Evolutionary conservation across 2,888 invertebrate species (phyloP).

Genomic region (Caenorhabditis sinica): DNA sequence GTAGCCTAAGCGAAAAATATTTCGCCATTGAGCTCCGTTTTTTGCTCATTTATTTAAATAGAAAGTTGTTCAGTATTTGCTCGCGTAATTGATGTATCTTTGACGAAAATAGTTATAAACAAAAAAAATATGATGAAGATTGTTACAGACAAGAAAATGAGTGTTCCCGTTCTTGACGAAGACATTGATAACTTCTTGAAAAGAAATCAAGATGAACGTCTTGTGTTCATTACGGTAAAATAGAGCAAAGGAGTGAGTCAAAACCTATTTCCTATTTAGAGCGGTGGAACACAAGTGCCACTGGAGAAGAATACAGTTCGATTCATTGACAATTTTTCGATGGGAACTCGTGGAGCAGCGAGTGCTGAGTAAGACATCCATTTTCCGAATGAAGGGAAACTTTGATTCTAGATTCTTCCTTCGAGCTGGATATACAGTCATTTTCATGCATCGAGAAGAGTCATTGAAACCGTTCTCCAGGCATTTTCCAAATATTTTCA

Average conservation of each 20-base stretch:
- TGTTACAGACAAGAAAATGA: slow-evolving; percentile 11
- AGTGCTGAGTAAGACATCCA: slow-evolving; percentile 89
- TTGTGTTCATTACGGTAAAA: slow-evolving; percentile 74
- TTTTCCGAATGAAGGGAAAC: background rate
- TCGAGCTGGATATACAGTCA: slow-evolving; percentile 90
- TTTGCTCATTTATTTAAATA: background rate
- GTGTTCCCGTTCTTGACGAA: background rate
- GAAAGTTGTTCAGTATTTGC: too few relatives aligned
- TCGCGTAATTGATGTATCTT: too few relatives aligned
- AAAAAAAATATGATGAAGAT: background rate
- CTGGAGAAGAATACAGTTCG: slow-evolving; percentile 97
- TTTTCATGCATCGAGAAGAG: slow-evolving; percentile 94
- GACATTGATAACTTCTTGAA: slow-evolving; percentile 58
- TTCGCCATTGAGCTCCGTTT: background rate
- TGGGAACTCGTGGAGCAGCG: slow-evolving; percentile 94
- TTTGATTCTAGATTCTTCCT: slow-evolving; percentile 89
- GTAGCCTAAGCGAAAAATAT: slow-evolving; percentile 16
- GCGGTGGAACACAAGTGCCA: slow-evolving; percentile 97
- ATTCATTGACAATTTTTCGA: slow-evolving; percentile 98
- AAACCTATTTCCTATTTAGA: slow-evolving; percentile 84
- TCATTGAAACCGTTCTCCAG: slow-evolving; percentile 94
- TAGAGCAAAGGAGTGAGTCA: background rate
- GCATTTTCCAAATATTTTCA: slow-evolving; percentile 87
- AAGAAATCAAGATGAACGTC: slow-evolving; percentile 33
- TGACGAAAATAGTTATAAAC: too few relatives aligned